Base-by-base conservation (phyloP, 2,888 invertebrate genomes). In the Himalopsyche kuldschensis region DNA sequence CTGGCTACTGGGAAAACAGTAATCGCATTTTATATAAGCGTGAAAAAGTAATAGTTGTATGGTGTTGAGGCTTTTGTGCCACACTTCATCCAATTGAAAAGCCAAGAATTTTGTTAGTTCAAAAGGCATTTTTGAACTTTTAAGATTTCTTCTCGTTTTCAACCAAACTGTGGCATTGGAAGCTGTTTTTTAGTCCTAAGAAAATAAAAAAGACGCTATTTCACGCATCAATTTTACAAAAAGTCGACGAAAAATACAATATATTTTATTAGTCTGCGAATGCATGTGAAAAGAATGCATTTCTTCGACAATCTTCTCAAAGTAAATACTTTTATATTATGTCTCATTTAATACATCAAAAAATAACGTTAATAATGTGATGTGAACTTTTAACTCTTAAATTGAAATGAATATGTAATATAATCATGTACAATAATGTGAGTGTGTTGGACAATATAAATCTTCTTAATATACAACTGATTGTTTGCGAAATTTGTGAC, bases 11-110 rank as follows among this genome's bases (percentile, higher is more conserved):
- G 27, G 46, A 78, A 41, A 30, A 27, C 41, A 80, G 80, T 80
- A 75, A 80, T 80, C 69, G 80, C 80, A 80, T 80, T 80, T 80
- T 75, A 75, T 75, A 80, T 80, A 80, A 41, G 80, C 80, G 75
- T 75, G 69, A 80, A 75, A 80, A 80, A 41, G 80, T 75, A 41
- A 41, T 80, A 75, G 75, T 69, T 80, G 75, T 69, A 75, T 80
- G 24, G 75, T 46, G 80, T 80, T 80, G 24, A 75, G 47, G 46
- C 47, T 80, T 75, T 24, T 55, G 55, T 55, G 55, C 10, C 20
- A 55, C 55, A 10, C 20, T 6, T 55, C 55, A 55, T 55, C 20
- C 55, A 55, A 55, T 20, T 55, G 55, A 55, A 55, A 55, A 55
- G 55, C 55, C 20, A 24, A 20, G 55, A 55, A 55, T 55, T 20